A percentile compares a stretch with the other conserved stretches of the same genome.
These are phyloP conservation scores for Tenebrosternarchus preto DNA, from an alignment of 2,113 vertebrate genomes.

Conservation along the genomic window DNA sequence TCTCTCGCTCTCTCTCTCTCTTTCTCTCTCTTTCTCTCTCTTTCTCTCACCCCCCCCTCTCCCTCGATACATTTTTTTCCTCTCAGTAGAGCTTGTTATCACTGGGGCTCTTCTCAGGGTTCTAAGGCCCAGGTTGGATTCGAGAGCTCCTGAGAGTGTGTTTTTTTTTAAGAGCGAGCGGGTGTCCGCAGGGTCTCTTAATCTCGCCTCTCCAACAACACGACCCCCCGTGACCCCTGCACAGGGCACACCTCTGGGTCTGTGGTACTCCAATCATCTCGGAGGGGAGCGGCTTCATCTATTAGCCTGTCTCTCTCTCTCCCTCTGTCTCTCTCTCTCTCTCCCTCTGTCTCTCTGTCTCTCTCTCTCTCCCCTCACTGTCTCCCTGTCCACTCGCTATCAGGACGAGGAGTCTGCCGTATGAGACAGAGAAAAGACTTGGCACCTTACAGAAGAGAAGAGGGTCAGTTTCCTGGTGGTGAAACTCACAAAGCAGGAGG, in stretches of 20 bases:
- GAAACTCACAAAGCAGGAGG: constrained; percentile 11
- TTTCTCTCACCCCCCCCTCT: too few relatives aligned
- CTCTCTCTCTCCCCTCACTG: neutral
- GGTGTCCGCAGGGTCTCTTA: constrained; percentile 61
- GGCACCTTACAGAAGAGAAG: neutral
- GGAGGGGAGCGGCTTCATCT: constrained; percentile 25
- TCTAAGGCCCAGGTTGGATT: constrained; percentile 81
- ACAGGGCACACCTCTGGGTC: constrained; percentile 44
- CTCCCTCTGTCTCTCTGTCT: too few relatives aligned
- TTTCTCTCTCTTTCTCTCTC: too few relatives aligned
- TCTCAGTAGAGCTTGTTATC: constrained; percentile 80
- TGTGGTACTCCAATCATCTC: constrained; percentile 51
- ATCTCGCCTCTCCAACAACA: neutral
- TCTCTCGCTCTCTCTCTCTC: too few relatives aligned
- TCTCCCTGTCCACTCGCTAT: neutral
- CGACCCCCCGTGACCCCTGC: constrained; percentile 43
- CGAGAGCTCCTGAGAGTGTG: constrained; percentile 76
- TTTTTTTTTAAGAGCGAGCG: constrained; percentile 69
- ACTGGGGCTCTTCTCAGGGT: constrained; percentile 74
- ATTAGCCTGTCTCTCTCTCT: neutral
- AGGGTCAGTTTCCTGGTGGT: neutral
- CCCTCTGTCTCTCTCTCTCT: constrained; percentile 10
- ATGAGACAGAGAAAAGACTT: constrained; percentile 13
- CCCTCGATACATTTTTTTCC: constrained; percentile 77
- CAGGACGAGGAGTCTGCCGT: constrained; percentile 8